Evolutionary conservation across 2,113 vertebrate genomes (phyloP), one percentile per base, ranked within the genome.

Genomic region (Labeo rohita): DNA sequence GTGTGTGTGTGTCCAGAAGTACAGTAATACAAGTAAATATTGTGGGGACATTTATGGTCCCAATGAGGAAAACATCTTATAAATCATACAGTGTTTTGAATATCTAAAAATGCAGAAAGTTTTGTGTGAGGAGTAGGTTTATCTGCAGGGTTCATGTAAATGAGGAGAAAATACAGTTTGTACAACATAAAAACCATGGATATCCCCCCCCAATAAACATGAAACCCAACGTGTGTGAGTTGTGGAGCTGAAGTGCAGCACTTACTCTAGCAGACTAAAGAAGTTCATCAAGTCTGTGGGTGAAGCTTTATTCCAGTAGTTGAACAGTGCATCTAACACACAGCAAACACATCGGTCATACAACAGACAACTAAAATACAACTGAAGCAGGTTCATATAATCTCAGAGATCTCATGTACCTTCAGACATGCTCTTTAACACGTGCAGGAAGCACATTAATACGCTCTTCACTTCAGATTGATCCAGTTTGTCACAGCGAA

Each of bases 361-460:
- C 36, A 82, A 34, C 4, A 68, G 1, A 66, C 21, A 66, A 52
- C 23, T 10, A 65, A 36, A 56, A 39, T 18, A 73, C 70, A n/a
- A 21, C 66, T 2, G 11, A 72, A 21, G 16, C 16, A 49, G n/a
- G 5, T 3, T n/a, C 6, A 74, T 21, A 61, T 66, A 34, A 49
- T 78, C n/a, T 16, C n/a, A 63, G 18, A 0, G 18, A 21, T 21
- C n/a, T 70, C 54, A 39, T 78, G 79, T 96, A 99, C 98, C 98
- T 3, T 99, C 98, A 87, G 98, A 99, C 98, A 99, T 99, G 95
- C 96, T 99, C 94, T 98, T 99, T 70, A 99, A 94, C 88, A 99
- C 96, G 56, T 99, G 96, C 47, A 99, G 94, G 90, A 99, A 99
- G 91, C 97, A 99, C 97, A 99, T 98, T 83, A 99, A 95, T 63